Evolutionary conservation across 2,888 invertebrate species (phyloP), one percentile per base, ranked within the genome.

Genomic region (Actias luna): DNA sequence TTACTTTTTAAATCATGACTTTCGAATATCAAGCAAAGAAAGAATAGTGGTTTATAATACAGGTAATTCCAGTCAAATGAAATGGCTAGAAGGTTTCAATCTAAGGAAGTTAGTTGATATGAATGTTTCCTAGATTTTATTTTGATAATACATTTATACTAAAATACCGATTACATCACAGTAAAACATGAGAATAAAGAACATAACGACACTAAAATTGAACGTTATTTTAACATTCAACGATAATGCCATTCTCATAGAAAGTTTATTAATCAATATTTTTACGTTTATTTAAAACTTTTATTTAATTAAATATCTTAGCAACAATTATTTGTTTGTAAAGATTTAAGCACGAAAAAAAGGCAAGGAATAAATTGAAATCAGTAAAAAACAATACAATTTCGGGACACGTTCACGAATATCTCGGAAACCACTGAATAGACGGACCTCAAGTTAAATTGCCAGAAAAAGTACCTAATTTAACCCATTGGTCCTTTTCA

Each of bases 341-440:
- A 61, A 33, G 36, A 69, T 66, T 74, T 64, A 67, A 69, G 67
- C 64, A 58, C 18, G 59, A 64, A 58, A 67, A 69, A 63, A 67
- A 69, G 58, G 63, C 65, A 66, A 63, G 60, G 65, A 65, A 60
- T 66, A 67, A 71, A 71, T 74, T 70, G 69, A 73, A 73, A 74
- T 68, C 66, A 63, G 66, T 67, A 66, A 72, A 64, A 50, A 66
- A 69, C 64, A 72, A 70, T 72, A 70, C 58, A 65, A 68, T 72
- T 72, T 65, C 69, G 52, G 67, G 60, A 65, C 70, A 68, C 67
- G 69, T 71, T 61, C 60, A 57, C 42, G 3, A 52, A 67, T 67
- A 66, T 69, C 67, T 60, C 59, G 61, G 58, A 63, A 64, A 68
- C 67, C 57, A 66, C 64, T 61, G 61, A 67, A 69, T 68, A 61